Evolutionary conservation across 2,113 vertebrate genomes (phyloP).

Genomic region (Coptodon bakossiorum): DNA sequence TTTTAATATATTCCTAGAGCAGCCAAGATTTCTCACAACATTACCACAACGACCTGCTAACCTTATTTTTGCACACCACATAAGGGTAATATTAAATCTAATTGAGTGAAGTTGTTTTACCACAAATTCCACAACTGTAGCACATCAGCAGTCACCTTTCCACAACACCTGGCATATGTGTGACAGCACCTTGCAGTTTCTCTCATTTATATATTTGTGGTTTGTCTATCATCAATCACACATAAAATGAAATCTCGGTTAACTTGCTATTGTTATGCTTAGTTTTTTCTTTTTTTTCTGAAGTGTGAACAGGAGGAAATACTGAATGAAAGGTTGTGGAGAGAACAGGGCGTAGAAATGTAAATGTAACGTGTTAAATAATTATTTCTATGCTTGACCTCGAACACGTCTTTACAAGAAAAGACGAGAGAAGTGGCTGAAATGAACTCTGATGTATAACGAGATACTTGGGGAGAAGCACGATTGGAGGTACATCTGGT

Average conservation of each 20-base stretch:
- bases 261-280: background rate
- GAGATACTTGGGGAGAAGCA: background rate
- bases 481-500: background rate
- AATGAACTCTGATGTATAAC: background rate
- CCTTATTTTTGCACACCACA: slow-evolving; percentile 3
- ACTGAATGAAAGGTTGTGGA: background rate
- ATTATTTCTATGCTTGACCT: fast-evolving
- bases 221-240: slow-evolving; percentile 17
- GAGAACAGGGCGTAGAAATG: background rate
- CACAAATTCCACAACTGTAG: slow-evolving; percentile 45
- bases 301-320: slow-evolving; percentile 13
- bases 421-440: background rate
- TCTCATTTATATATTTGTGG: slow-evolving; percentile 27
- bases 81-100: slow-evolving; percentile 29
- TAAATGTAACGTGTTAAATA: background rate
- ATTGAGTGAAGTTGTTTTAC: slow-evolving; percentile 33
- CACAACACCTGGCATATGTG: slow-evolving; percentile 33
- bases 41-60: slow-evolving; percentile 36
- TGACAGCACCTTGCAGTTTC: slow-evolving; percentile 22
- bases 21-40: slow-evolving; percentile 2
- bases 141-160: slow-evolving; percentile 8
- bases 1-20: background rate
- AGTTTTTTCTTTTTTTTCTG: background rate
- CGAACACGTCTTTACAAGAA: background rate
- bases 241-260: background rate